Conservation (phyloP, 1,140 invertebrate species). For the Ceratina japonica region DNA sequence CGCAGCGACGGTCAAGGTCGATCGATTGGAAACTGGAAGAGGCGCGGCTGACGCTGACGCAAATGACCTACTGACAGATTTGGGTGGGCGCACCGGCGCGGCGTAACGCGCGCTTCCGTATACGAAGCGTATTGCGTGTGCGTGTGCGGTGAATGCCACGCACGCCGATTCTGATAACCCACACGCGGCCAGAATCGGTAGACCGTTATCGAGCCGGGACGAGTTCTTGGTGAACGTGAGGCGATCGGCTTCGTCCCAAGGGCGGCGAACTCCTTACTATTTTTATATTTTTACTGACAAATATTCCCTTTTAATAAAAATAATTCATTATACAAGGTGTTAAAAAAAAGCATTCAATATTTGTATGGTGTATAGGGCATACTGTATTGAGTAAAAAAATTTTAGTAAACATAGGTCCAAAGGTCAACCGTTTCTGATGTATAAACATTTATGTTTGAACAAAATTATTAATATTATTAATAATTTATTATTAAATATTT, state of each 20-base stretch:
- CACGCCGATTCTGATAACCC: background rate
- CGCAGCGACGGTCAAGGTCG: conserved; percentile 62
- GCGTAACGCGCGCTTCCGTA: background rate
- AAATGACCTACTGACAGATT: conserved; percentile 76
- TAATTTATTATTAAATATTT: too few relatives aligned
- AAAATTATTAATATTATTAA: too few relatives aligned
- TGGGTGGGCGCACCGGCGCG: conserved; percentile 55
- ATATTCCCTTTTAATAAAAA: background rate
- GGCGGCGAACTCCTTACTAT: background rate
- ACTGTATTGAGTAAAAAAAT: too few relatives aligned
- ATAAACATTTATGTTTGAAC: too few relatives aligned
- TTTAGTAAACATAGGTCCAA: too few relatives aligned
- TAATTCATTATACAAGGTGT: too few relatives aligned
- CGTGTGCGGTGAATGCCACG: conserved; percentile 4
- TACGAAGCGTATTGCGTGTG: too few relatives aligned
- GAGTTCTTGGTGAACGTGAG: conserved; percentile 28
- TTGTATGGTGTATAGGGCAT: too few relatives aligned
- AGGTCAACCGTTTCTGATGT: too few relatives aligned
- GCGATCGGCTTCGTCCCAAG: background rate
- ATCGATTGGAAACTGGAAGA: conserved; percentile 39
- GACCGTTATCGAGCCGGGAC: conserved; percentile 59
- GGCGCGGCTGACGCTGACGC: conserved; percentile 53
- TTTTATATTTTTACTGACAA: conserved; percentile 9
- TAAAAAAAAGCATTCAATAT: too few relatives aligned
- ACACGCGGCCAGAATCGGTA: conserved; percentile 29